Evolutionary conservation across 2,888 invertebrate species (phyloP).

Genomic region (Lepidocyrtoides sp.): DNA sequence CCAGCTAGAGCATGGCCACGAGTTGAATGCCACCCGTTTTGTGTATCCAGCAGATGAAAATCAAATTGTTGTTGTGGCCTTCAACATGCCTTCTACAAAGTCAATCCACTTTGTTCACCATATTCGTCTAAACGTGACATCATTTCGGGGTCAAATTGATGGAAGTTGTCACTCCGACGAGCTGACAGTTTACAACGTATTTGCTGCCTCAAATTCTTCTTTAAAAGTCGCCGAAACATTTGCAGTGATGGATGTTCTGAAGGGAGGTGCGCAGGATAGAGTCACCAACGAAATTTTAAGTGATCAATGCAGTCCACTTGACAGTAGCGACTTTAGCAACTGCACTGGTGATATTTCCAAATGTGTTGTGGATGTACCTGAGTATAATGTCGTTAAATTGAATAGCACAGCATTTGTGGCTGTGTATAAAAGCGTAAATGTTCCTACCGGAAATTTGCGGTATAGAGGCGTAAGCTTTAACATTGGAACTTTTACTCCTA

Average conservation of each 20-base stretch:
- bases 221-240: not conserved
- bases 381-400: not conserved
- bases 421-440: constrained; percentile 24
- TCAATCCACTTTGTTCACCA: not conserved
- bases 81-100: not conserved
- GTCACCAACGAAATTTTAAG: not conserved
- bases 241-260: not conserved
- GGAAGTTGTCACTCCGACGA: not conserved
- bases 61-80: constrained; percentile 18
- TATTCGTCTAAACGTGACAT: not conserved
- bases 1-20: not conserved
- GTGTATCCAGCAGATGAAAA: not conserved
- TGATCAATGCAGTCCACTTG: not conserved
- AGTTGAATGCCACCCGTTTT: not conserved
- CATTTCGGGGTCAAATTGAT: constrained; percentile 25
- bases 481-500: too few species aligned
- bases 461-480: not conserved
- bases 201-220: not conserved
- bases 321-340: not conserved
- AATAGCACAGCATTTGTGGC: constrained; percentile 21
- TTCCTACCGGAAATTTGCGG: not conserved
- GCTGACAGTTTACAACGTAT: constrained; percentile 6
- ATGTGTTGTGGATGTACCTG: not conserved
- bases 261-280: not conserved
- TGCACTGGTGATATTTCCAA: not conserved